Evolutionary conservation across 2,113 vertebrate species (phyloP).

Genomic region (Cnemophilus loriae): DNA sequence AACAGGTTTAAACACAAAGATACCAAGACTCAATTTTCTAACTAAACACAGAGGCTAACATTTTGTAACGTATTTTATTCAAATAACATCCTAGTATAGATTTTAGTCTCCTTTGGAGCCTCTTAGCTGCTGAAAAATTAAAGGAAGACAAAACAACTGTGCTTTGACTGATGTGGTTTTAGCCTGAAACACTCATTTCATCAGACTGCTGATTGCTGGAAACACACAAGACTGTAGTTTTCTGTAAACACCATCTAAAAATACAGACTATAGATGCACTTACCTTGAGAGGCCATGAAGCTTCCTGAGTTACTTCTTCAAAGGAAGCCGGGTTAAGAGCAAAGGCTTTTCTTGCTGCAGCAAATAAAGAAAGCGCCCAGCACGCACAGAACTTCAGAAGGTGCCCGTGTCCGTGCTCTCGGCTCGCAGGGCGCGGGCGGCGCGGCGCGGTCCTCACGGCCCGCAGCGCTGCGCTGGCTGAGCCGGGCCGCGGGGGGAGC

Average conservation of each 20-base stretch:
- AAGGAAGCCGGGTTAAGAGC: slow-evolving; percentile 72
- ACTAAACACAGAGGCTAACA: neutral
- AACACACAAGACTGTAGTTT: neutral
- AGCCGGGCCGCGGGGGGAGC: slow-evolving; percentile 59
- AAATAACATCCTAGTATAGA: slow-evolving; percentile 9
- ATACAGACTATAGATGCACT: slow-evolving; percentile 56
- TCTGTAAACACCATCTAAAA: slow-evolving; percentile 43
- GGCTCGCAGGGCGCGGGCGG: slow-evolving; percentile 45
- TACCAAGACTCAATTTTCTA: neutral
- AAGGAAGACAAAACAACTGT: slow-evolving; percentile 6
- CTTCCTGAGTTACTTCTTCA: slow-evolving; percentile 71
- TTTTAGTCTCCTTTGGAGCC: slow-evolving; percentile 30
- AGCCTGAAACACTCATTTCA: slow-evolving; percentile 39
- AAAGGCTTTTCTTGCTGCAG: slow-evolving; percentile 65
- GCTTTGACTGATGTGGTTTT: slow-evolving; percentile 6
- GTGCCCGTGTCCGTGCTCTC: slow-evolving; percentile 16
- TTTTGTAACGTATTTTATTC: neutral
- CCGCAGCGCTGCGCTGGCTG: slow-evolving; percentile 42
- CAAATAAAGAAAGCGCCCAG: slow-evolving; percentile 46
- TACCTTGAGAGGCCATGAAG: slow-evolving; percentile 80
- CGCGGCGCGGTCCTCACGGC: neutral
- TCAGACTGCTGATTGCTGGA: slow-evolving; percentile 31
- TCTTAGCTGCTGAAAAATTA: slow-evolving; percentile 11
- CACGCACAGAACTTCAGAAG: slow-evolving; percentile 66
- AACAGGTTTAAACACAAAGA: neutral